These are phyloP conservation scores for Archocentrus centrarchus DNA, from an alignment of 2,113 vertebrate species.

Conservation along the genomic window DNA sequence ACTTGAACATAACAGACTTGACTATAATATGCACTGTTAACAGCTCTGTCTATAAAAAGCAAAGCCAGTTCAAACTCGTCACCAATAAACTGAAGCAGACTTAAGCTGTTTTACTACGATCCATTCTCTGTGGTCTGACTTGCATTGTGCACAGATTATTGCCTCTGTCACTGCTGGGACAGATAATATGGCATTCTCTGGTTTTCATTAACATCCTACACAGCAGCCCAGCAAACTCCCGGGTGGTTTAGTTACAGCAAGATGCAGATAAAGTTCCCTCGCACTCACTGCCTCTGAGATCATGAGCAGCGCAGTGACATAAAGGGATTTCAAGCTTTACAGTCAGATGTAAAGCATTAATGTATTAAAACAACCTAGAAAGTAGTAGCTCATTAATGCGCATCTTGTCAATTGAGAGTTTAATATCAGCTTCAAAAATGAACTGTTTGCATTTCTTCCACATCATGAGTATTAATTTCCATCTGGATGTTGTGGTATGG, in stretches of 20 bases:
- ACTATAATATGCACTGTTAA: conserved; percentile 13
- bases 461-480: conserved; percentile 33
- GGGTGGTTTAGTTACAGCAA: conserved; percentile 62
- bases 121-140: conserved; percentile 54
- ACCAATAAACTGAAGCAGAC: conserved; percentile 59
- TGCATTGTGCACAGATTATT: conserved; percentile 66
- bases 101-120: conserved; percentile 61
- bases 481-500: conserved; percentile 5
- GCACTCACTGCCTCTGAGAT: conserved; percentile 49
- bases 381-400: conserved; percentile 44
- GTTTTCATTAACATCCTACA: conserved; percentile 70
- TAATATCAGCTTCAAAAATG: conserved; percentile 22
- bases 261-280: conserved; percentile 56
- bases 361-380: conserved; percentile 43
- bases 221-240: conserved; percentile 57
- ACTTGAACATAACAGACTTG: not conserved
- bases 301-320: conserved; percentile 44
- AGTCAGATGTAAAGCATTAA: conserved; percentile 31
- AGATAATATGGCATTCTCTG: conserved; percentile 67
- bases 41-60: conserved; percentile 22
- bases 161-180: conserved; percentile 65
- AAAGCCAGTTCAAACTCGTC: conserved; percentile 39
- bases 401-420: conserved; percentile 29
- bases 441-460: conserved; percentile 9
- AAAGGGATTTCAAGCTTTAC: conserved; percentile 59